phyloP scores from a whole-genome alignment of 2,888 invertebrate genomes.

The Corythucha ciliata region DNA sequence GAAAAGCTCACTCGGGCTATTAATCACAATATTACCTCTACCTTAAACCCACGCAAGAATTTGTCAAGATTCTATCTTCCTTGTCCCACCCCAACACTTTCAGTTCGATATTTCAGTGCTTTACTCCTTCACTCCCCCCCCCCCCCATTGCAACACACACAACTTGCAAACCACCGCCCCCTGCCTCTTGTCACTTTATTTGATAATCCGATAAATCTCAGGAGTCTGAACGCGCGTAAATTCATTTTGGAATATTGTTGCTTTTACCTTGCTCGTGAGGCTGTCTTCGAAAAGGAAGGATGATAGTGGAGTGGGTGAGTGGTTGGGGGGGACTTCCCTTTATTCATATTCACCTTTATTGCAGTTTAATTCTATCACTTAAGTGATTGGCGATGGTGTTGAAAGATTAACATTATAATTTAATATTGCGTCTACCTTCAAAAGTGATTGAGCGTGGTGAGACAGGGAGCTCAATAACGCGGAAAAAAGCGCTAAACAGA shows the following conservation, averaged over 20 bases:
- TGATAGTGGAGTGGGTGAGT: too few relatives aligned
- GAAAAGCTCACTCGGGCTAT: constrained; percentile 26
- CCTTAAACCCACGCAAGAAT: constrained; percentile 26
- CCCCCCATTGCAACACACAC: too few relatives aligned
- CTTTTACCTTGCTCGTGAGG: neutral
- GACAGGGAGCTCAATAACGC: too few relatives aligned
- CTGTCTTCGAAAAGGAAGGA: too few relatives aligned
- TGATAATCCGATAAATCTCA: constrained; percentile 22
- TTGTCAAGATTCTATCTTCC: constrained; percentile 29
- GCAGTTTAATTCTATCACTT: too few relatives aligned
- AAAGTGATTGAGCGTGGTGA: too few relatives aligned
- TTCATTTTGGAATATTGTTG: constrained; percentile 12
- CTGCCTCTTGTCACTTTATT: constrained; percentile 18
- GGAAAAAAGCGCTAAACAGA: too few relatives aligned
- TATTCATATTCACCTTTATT: too few relatives aligned
- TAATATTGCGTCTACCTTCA: too few relatives aligned
- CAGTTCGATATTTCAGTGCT: constrained; percentile 21
- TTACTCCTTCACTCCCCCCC: neutral
- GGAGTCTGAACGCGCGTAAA: constrained; percentile 7
- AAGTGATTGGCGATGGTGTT: too few relatives aligned
- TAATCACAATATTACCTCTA: constrained; percentile 28
- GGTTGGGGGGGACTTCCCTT: too few relatives aligned
- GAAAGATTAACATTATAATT: too few relatives aligned
- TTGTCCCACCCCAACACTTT: constrained; percentile 22
- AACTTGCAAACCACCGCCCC: neutral